Evolutionary conservation across 2,797 vertebrate genomes (phyloP).

Genomic region (Enteromius thamalakanensis): DNA sequence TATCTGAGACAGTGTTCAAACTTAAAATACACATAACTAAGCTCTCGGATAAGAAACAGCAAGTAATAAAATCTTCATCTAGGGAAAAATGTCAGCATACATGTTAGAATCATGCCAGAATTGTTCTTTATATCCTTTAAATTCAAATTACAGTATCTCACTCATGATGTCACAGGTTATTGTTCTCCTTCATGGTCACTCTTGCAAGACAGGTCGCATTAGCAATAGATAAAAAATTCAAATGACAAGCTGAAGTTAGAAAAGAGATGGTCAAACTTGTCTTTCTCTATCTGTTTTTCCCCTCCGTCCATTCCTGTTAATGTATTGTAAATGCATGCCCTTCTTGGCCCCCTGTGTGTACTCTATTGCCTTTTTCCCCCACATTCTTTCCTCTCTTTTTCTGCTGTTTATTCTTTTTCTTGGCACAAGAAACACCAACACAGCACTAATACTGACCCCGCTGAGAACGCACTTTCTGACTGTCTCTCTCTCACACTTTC

Average conservation of each 20-base stretch:
- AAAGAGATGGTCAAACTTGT: constrained; percentile 63
- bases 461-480: constrained; percentile 61
- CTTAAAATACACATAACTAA: neutral
- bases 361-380: constrained; percentile 5
- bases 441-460: constrained; percentile 60
- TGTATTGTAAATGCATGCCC: constrained; percentile 57
- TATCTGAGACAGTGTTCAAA: neutral
- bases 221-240: constrained; percentile 72
- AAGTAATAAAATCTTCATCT: neutral
- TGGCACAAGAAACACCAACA: constrained; percentile 57
- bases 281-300: constrained; percentile 46
- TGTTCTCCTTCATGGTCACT: constrained; percentile 51
- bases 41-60: neutral
- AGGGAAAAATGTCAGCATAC: neutral
- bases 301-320: constrained; percentile 46
- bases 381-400: constrained; percentile 38
- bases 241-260: constrained; percentile 44
- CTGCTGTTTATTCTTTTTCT: constrained; percentile 49
- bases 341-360: constrained; percentile 50
- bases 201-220: constrained; percentile 66
- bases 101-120: neutral
- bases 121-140: neutral
- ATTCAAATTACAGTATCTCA: neutral
- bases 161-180: neutral
- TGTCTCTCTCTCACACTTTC: constrained; percentile 43